These are phyloP conservation scores for Microchirus variegatus DNA, from an alignment of 2,797 vertebrate species.

Conservation along the genomic window DNA sequence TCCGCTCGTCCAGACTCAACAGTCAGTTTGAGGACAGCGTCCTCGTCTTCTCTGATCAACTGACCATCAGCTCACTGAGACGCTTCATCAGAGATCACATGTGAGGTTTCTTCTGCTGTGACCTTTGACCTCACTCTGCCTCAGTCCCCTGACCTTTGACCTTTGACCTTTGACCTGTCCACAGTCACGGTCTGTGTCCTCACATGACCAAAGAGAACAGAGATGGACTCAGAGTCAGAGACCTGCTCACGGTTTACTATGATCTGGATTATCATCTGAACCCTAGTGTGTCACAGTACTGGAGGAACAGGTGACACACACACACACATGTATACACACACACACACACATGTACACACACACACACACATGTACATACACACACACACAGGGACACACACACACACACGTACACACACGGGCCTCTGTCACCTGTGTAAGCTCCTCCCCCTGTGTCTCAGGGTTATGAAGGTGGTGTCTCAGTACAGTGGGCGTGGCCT, in stretches of 20 bases:
- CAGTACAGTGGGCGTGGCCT: constrained; percentile 68
- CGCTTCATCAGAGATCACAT: constrained; percentile 83
- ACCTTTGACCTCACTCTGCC: neutral
- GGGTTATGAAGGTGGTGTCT: constrained; percentile 80
- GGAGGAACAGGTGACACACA: constrained; percentile 80
- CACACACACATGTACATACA: neutral
- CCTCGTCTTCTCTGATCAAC: constrained; percentile 55
- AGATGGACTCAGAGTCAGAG: constrained; percentile 73
- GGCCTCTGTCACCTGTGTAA: neutral
- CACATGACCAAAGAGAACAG: constrained; percentile 79
- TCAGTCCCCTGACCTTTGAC: constrained; percentile 10
- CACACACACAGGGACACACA: neutral
- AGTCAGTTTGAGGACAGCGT: constrained; percentile 78
- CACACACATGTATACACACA: neutral
- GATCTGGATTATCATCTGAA: constrained; percentile 80
- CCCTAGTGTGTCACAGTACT: constrained; percentile 78
- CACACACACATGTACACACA: neutral
- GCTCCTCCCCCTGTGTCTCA: constrained; percentile 28
- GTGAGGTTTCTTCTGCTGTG: constrained; percentile 39
- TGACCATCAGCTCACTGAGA: constrained; percentile 70
- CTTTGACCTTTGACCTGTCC: constrained; percentile 56
- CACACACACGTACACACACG: neutral
- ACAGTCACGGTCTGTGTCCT: constrained; percentile 80
- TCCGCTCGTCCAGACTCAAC: constrained; percentile 74
- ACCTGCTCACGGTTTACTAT: constrained; percentile 79